Base-by-base conservation (phyloP, 2,888 invertebrate species). In the Ectemnius cavifrons region DNA sequence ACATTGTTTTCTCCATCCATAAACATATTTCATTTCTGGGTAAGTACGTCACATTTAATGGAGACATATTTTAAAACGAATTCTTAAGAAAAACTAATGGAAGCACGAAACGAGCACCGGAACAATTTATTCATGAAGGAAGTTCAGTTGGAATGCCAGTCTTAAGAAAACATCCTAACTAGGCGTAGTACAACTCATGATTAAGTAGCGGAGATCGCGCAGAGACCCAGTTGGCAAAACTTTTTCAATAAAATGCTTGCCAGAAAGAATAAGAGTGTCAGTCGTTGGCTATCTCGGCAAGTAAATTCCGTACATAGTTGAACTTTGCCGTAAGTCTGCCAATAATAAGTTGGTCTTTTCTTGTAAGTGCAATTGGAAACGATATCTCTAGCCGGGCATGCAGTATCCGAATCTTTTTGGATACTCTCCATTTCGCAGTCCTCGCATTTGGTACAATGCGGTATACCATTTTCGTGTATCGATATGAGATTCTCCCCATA, bases 171-270 rank as follows among this genome's bases (percentile, higher is more conserved):
- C 37, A 37, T 37, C 37, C 37, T 11, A 11, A 11, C 37, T 37
- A 37, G 37, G 37, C 37, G 37, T 16, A 52, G 52, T 16, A 14
- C 52, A 16, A 16, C 0, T 52, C n/a, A 14, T 13, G n/a, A 27
- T 60, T 60, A 63, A 37, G 23, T 20, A 58, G 63, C 20, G 58
- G 14, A 3, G 52, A 13, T 18, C n/a, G 49, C 13, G n/a, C 37
- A 37, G 5, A 71, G 65, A 62, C 74, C 67, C 46, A 77, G 58
- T 76, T 82, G 67, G 75, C 77, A 73, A 37, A 81, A 81, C 58
- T 75, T 64, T 74, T 65, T 77, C 69, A 65, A 75, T 73, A 74
- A 77, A 69, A 73, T 23, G 27, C 8, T 52, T 68, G 69, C 71
- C 73, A 80, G 78, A 20, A 11, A 59, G 13, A 4, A 16, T 5